Evolutionary conservation across 2,113 vertebrate species (phyloP).

Genomic region (Prinia subflava): DNA sequence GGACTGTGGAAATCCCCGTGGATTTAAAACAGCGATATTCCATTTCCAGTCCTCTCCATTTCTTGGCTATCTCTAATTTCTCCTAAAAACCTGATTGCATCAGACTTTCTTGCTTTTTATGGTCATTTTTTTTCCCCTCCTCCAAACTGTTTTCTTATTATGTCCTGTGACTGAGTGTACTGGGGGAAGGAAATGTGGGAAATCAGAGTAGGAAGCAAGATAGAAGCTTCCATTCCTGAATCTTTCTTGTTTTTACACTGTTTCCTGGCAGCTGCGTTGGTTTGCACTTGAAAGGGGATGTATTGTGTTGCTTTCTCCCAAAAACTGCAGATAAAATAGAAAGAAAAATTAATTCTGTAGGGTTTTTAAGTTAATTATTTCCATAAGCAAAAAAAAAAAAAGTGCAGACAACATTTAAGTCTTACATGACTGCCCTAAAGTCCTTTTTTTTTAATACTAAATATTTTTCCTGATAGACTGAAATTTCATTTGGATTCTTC

Average conservation of each 20-base stretch:
- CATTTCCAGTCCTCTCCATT: background rate
- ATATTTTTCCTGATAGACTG: background rate
- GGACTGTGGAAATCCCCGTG: background rate
- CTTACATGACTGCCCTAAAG: background rate
- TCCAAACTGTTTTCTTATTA: background rate
- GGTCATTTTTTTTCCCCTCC: background rate
- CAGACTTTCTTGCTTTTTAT: background rate
- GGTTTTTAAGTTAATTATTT: background rate
- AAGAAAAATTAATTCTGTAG: background rate
- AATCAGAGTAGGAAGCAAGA: constrained; percentile 34
- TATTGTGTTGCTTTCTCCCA: background rate
- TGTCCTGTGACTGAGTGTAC: constrained; percentile 4
- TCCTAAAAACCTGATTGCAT: background rate
- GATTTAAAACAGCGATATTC: background rate
- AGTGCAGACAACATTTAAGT: background rate
- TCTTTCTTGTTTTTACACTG: constrained; percentile 13
- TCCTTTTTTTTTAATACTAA: background rate
- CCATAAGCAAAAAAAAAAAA: background rate
- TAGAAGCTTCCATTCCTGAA: constrained; percentile 29
- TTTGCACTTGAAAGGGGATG: constrained; percentile 14
- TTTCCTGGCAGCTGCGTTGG: constrained; percentile 24
- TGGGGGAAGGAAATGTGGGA: constrained; percentile 51
- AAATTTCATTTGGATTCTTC: background rate
- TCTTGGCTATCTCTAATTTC: background rate
- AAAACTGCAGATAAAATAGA: background rate